phyloP scores from a whole-genome alignment of 2,797 vertebrate species.

The Pangasius krempfi region DNA sequence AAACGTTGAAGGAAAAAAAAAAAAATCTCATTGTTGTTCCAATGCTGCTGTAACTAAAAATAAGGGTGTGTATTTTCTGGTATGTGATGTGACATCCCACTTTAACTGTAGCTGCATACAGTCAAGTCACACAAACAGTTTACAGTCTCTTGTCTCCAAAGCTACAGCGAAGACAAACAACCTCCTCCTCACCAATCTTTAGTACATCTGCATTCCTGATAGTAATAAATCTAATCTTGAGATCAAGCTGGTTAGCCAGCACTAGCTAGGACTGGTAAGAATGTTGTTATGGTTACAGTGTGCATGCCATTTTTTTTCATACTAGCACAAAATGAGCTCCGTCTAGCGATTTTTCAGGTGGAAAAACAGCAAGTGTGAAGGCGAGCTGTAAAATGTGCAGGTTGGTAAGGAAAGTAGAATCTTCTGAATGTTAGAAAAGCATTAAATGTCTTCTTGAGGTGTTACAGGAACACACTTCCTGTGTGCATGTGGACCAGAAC shows the following conservation, averaged over 20 bases:
- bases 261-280: slow-evolving; percentile 1
- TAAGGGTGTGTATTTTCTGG: background rate
- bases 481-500: slow-evolving; percentile 46
- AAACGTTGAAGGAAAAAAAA: background rate
- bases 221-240: background rate
- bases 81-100: no score
- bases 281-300: slow-evolving; percentile 13
- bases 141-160: background rate
- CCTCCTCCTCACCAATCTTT: background rate
- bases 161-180: background rate
- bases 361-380: background rate
- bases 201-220: background rate
- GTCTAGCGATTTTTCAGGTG: background rate
- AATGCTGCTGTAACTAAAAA: background rate
- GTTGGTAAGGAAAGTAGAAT: slow-evolving; percentile 27
- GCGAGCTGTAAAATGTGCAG: slow-evolving; percentile 1
- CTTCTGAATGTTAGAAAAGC: slow-evolving; percentile 4
- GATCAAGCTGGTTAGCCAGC: background rate
- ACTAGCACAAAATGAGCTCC: background rate
- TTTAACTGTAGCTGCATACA: background rate
- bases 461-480: background rate
- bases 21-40: background rate
- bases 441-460: background rate
- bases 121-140: background rate
- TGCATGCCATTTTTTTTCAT: background rate